Percentiles rank a stretch among this genome's conserved stretches.
Evolutionary conservation across 2,113 vertebrate genomes (phyloP).

Genomic region (Willisornis vidua): DNA sequence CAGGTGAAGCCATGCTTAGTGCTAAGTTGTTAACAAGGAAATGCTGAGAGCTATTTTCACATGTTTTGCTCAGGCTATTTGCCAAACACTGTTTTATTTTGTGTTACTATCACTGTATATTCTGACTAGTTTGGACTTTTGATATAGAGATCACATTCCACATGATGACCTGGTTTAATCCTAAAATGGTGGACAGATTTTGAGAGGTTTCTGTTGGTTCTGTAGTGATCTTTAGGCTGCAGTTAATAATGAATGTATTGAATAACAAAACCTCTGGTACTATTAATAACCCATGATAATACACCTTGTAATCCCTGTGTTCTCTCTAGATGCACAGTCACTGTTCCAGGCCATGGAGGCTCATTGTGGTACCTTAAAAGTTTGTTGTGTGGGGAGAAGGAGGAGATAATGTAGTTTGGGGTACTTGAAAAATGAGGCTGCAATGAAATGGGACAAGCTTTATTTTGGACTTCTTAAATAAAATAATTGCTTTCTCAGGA

Average conservation of each 20-base stretch:
- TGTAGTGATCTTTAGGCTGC: not conserved
- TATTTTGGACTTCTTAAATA: not conserved
- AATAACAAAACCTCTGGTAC: not conserved
- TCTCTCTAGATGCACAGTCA: not conserved
- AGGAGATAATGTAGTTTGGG: not conserved
- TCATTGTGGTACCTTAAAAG: not conserved
- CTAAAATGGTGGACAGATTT: not conserved
- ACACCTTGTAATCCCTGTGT: not conserved
- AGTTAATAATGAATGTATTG: not conserved
- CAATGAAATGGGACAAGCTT: not conserved
- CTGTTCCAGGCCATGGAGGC: not conserved
- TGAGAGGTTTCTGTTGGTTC: not conserved
- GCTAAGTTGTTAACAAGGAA: not conserved
- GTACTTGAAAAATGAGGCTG: not conserved
- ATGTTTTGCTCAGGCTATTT: not conserved
- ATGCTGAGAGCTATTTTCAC: not conserved
- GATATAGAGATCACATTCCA: not conserved
- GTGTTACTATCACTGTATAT: not conserved
- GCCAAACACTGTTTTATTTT: not conserved
- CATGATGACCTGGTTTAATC: not conserved
- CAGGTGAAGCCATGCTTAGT: not conserved
- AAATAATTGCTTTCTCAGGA: not conserved
- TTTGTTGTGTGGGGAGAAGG: not conserved
- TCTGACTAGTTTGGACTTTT: fast-evolving
- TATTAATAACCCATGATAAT: fast-evolving